phyloP scores from a whole-genome alignment of 1,140 invertebrate genomes.

The Platyscapa corneri region DNA sequence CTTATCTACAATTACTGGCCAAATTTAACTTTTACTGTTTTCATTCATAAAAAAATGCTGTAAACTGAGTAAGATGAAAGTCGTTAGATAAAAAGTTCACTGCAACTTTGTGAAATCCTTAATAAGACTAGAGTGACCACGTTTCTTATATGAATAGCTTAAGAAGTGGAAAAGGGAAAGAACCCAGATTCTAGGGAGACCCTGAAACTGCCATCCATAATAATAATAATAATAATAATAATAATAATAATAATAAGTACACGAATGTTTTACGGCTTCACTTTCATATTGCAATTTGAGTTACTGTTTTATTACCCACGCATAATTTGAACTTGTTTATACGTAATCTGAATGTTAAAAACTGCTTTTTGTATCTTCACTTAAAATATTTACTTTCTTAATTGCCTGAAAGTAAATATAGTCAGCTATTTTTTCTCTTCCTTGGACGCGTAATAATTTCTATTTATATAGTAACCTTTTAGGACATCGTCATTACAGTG shows the following conservation, averaged over 20 bases:
- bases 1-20: too few relatives aligned
- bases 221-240: too few relatives aligned
- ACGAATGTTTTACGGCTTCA: background rate
- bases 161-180: too few relatives aligned
- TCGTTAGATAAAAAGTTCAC: too few relatives aligned
- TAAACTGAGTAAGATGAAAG: too few relatives aligned
- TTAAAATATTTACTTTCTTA: background rate
- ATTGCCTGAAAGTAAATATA: background rate
- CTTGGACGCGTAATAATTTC: background rate
- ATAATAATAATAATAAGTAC: background rate
- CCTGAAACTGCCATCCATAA: too few relatives aligned
- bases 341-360: background rate
- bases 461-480: background rate
- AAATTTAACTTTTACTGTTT: too few relatives aligned
- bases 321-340: background rate
- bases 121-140: too few relatives aligned
- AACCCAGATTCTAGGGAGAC: too few relatives aligned
- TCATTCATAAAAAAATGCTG: too few relatives aligned
- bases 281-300: background rate
- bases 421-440: background rate
- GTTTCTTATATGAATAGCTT: too few relatives aligned
- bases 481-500: background rate
- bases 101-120: too few relatives aligned
- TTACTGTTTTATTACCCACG: background rate
- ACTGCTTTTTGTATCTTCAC: background rate